Percentiles rank a stretch among this genome's conserved stretches.
Conservation (phyloP, 2,888 invertebrate species). For the Drosophila nr. perissopoda region DNA sequence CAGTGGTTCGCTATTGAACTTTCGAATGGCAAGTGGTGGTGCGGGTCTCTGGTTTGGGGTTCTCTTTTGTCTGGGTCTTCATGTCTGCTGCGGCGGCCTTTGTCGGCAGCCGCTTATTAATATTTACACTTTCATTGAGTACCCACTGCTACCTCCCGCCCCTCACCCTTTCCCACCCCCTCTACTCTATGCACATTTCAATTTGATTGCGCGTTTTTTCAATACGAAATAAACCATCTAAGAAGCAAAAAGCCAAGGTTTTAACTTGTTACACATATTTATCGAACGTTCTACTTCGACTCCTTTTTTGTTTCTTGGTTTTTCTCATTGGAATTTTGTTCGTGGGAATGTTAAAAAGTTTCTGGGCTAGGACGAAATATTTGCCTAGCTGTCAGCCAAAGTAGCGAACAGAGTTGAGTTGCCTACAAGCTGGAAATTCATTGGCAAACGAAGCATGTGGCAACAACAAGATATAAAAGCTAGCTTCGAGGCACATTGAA, state of each 20-base stretch:
- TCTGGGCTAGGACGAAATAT: slow-evolving; percentile 32
- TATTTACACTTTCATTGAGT: slow-evolving; percentile 60
- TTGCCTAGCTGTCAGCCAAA: slow-evolving; percentile 52
- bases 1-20: slow-evolving; percentile 44
- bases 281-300: slow-evolving; percentile 21
- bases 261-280: slow-evolving; percentile 50
- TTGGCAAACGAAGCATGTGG: slow-evolving; percentile 50
- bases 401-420: slow-evolving; percentile 10
- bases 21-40: slow-evolving; percentile 65
- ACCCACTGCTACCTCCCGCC: neutral
- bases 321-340: slow-evolving; percentile 11
- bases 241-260: slow-evolving; percentile 29
- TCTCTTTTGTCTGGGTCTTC: slow-evolving; percentile 49
- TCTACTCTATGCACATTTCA: neutral
- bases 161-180: neutral
- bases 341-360: slow-evolving; percentile 47
- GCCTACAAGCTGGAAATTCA: slow-evolving; percentile 50
- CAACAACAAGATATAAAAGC: slow-evolving; percentile 2
- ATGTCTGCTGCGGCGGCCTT: slow-evolving; percentile 30
- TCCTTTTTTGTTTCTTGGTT: slow-evolving; percentile 12
- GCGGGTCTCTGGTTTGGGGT: slow-evolving; percentile 7
- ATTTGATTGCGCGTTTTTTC: slow-evolving; percentile 38
- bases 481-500: neutral
- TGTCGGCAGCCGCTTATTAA: slow-evolving; percentile 56
- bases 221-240: slow-evolving; percentile 41